Percentiles rank a stretch among this genome's conserved stretches.
Evolutionary conservation across 2,888 invertebrate genomes (phyloP).

Genomic region (Agriopis leucophaearia): DNA sequence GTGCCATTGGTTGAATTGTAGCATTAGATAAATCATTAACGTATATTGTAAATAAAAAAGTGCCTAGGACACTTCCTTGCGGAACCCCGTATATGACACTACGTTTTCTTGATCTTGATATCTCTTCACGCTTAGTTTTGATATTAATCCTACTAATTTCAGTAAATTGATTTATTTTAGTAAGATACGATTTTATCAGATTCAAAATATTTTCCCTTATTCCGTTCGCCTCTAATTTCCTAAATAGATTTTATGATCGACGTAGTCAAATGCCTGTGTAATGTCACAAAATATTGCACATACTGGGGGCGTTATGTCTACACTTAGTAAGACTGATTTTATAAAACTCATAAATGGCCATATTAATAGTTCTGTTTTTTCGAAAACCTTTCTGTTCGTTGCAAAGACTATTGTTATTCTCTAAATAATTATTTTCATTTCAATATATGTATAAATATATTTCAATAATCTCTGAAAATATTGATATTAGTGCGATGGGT

Average conservation of each 20-base stretch:
- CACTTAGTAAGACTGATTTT: not conserved
- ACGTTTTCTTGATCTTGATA: not conserved
- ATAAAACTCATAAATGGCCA: not conserved
- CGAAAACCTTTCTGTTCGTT: conserved; percentile 3
- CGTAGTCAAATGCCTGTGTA: not conserved
- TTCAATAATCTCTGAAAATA: too few species aligned
- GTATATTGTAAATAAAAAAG: not conserved
- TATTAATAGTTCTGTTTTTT: not conserved
- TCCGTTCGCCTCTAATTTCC: conserved; percentile 1
- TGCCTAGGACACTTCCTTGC: not conserved
- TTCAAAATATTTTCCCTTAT: not conserved
- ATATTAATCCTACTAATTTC: not conserved
- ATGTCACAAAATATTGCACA: not conserved
- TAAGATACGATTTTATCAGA: conserved; percentile 2
- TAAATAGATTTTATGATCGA: not conserved
- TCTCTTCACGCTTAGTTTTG: not conserved
- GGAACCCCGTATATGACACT: not conserved
- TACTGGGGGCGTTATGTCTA: not conserved
- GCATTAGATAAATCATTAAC: not conserved
- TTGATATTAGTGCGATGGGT: too few species aligned
- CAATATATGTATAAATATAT: too few species aligned
- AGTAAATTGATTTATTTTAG: not conserved
- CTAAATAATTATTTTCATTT: too few species aligned
- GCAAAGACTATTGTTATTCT: too few species aligned
- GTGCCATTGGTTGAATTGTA: not conserved